phyloP scores from a whole-genome alignment of 2,113 vertebrate genomes.

The Herpetotheres cachinnans region DNA sequence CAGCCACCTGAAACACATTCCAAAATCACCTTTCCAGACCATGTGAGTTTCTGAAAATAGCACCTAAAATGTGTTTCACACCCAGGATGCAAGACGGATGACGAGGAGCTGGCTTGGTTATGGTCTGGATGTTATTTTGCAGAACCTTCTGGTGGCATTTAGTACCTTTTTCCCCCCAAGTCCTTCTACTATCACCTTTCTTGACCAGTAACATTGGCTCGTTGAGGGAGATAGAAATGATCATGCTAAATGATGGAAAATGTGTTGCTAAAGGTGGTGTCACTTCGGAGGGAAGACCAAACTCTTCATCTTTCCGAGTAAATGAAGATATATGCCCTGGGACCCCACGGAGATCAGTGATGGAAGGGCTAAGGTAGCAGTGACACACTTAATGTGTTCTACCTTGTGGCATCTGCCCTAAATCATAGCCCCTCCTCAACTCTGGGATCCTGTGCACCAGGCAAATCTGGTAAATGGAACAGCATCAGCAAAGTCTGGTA shows the following conservation, averaged over 20 bases:
- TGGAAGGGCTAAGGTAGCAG: not conserved
- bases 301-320: not conserved
- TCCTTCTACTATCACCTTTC: not conserved
- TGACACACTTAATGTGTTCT: not conserved
- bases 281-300: not conserved
- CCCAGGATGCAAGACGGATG: not conserved
- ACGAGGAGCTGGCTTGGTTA: not conserved
- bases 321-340: not conserved
- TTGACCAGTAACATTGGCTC: not conserved
- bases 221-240: not conserved
- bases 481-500: not conserved
- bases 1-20: not conserved
- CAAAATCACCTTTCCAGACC: not conserved
- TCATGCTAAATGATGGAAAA: not conserved
- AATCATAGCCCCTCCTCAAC: not conserved
- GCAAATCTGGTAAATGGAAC: not conserved
- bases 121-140: not conserved
- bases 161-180: not conserved
- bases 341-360: rapidly evolving
- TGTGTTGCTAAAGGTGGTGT: not conserved
- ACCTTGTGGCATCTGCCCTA: not conserved
- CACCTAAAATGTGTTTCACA: not conserved
- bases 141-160: not conserved
- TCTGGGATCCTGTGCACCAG: not conserved
- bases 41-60: not conserved